Percentiles rank a stretch among this genome's conserved stretches.
Conservation (phyloP, 2,888 invertebrate species). For the Thysanoteuthis rhombus region DNA sequence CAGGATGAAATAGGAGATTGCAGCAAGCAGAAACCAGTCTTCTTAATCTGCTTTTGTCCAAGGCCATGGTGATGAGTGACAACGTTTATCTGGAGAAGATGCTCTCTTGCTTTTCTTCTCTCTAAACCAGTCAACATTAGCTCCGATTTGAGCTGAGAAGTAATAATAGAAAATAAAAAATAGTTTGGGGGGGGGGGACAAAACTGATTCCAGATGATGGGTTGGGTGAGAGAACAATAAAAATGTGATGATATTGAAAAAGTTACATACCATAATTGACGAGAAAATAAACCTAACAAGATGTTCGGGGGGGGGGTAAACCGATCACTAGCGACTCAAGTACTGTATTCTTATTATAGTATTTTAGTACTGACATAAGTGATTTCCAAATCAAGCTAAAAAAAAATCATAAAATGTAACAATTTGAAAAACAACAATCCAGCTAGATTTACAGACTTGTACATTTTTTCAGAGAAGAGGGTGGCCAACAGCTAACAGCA, state of each 20-base stretch:
- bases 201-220: not conserved
- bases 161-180: not conserved
- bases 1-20: not conserved
- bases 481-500: no score
- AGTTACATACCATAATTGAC: not conserved
- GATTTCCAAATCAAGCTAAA: no score
- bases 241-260: not conserved
- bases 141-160: not conserved
- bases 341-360: not conserved
- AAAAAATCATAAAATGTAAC: no score
- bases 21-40: not conserved
- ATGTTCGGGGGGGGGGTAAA: not conserved
- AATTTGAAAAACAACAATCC: no score
- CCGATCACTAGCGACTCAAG: not conserved
- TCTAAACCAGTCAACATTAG: not conserved
- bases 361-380: not conserved
- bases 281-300: not conserved
- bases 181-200: no score
- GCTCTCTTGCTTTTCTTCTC: not conserved
- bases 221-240: not conserved
- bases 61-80: not conserved
- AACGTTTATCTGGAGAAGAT: not conserved
- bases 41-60: not conserved
- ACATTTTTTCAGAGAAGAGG: no score
- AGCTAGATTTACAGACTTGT: no score